These are phyloP conservation scores for Struthio camelus DNA, from an alignment of 2,113 vertebrate species.

Conservation along the genomic window DNA sequence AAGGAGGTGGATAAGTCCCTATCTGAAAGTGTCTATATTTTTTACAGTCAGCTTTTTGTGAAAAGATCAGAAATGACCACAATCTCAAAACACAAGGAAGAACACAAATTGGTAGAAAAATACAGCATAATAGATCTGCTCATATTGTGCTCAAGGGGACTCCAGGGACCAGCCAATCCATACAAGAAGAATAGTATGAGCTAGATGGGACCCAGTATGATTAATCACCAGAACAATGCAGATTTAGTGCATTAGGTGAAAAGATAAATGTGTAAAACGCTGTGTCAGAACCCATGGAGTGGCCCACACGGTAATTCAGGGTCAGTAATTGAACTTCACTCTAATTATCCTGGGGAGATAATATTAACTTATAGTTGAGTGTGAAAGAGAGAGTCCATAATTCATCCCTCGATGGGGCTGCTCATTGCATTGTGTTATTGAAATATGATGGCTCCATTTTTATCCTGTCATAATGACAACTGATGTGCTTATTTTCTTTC, in stretches of 20 bases:
- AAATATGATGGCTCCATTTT: slow-evolving; percentile 99
- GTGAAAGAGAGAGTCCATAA: slow-evolving; percentile 88
- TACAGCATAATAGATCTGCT: slow-evolving; percentile 83
- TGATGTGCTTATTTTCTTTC: slow-evolving; percentile 96
- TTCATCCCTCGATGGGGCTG: slow-evolving; percentile 87
- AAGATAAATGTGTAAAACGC: slow-evolving; percentile 95
- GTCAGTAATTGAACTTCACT: slow-evolving; percentile 97
- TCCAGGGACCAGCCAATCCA: slow-evolving; percentile 85
- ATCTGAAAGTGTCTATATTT: not conserved
- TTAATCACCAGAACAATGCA: slow-evolving; percentile 93
- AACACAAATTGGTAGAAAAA: slow-evolving; percentile 85
- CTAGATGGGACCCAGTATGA: slow-evolving; percentile 80
- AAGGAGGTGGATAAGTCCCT: not conserved
- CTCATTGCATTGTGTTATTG: slow-evolving; percentile 92
- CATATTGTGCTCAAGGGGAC: slow-evolving; percentile 87
- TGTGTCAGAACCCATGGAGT: slow-evolving; percentile 86
- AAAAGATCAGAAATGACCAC: slow-evolving; percentile 64
- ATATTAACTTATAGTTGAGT: slow-evolving; percentile 94
- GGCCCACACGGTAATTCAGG: slow-evolving; percentile 85
- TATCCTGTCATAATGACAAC: slow-evolving; percentile 99
- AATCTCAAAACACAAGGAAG: slow-evolving; percentile 77
- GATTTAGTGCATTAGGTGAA: slow-evolving; percentile 87
- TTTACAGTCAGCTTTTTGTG: not conserved
- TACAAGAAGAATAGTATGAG: slow-evolving; percentile 85
- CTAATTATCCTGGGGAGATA: slow-evolving; percentile 99